phyloP scores from a whole-genome alignment of 2,797 vertebrate genomes.

The Todus mexicanus region DNA sequence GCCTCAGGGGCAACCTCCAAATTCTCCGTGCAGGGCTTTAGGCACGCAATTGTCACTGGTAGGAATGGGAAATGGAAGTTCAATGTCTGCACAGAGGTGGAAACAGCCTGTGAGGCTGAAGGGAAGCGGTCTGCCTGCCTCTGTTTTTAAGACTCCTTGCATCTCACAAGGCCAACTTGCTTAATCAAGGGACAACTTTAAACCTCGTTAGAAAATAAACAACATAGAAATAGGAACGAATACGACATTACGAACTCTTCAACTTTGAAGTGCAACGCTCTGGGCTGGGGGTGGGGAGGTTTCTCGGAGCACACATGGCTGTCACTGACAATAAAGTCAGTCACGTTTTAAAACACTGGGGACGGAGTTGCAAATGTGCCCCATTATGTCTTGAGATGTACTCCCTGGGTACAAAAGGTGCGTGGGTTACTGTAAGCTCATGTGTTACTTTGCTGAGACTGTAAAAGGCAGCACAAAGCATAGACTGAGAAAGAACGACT shows the following conservation, averaged over 20 bases:
- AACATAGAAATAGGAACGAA: background rate
- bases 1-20: background rate
- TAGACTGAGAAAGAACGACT: background rate
- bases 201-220: background rate
- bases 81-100: background rate
- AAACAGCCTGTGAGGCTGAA: background rate
- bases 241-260: background rate
- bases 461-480: background rate
- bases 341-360: constrained; percentile 39
- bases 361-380: constrained; percentile 37
- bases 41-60: background rate
- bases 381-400: constrained; percentile 31
- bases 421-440: background rate
- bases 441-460: background rate
- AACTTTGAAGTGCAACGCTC: background rate
- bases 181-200: background rate
- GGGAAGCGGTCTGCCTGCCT: background rate
- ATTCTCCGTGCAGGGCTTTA: background rate
- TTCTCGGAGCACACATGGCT: constrained; percentile 3
- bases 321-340: constrained; percentile 44
- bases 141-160: background rate
- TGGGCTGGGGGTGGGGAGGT: background rate
- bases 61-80: constrained; percentile 8
- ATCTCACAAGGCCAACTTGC: background rate
- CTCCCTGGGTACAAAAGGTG: constrained; percentile 29